A percentile compares a stretch with the other conserved stretches of the same genome.
These are phyloP conservation scores for Pseudomyrmex concolor DNA, from an alignment of 1,140 invertebrate species.

Conservation along the genomic window DNA sequence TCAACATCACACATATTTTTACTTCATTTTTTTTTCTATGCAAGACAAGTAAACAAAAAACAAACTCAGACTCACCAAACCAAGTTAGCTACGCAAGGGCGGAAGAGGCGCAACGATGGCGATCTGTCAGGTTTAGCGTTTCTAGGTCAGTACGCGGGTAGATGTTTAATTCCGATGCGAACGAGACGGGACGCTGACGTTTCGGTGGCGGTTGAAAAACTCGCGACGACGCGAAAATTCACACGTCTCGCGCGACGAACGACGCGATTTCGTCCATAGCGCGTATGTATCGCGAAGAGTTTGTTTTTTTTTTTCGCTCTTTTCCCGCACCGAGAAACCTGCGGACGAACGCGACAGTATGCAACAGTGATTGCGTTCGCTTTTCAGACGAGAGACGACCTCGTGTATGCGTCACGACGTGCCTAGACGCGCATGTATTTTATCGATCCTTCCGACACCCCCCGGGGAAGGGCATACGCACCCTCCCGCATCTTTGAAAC, in stretches of 20 bases:
- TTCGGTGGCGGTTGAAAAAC: background rate
- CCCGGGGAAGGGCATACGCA: constrained; percentile 56
- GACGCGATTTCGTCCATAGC: background rate
- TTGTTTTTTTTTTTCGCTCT: background rate
- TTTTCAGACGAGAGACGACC: constrained; percentile 32
- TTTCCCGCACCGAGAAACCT: background rate
- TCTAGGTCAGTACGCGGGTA: constrained; percentile 50
- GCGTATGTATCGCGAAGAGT: background rate
- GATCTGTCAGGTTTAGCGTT: constrained; percentile 20
- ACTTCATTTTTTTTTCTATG: too few relatives aligned
- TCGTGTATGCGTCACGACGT: constrained; percentile 40
- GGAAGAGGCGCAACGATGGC: constrained; percentile 14
- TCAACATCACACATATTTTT: too few relatives aligned
- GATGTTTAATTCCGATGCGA: constrained; percentile 26
- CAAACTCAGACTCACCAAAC: constrained; percentile 5
- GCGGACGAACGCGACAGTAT: background rate
- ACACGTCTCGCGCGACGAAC: background rate
- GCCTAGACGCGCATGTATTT: constrained; percentile 77
- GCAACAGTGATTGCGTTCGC: background rate
- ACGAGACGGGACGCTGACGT: background rate
- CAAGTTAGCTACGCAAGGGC: background rate
- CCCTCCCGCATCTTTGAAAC: constrained; percentile 65
- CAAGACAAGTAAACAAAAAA: background rate
- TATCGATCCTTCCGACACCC: constrained; percentile 73
- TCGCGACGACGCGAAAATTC: background rate